These are phyloP conservation scores for Eupithecia exiguata DNA, from an alignment of 2,888 invertebrate genomes.

Conservation along the genomic window DNA sequence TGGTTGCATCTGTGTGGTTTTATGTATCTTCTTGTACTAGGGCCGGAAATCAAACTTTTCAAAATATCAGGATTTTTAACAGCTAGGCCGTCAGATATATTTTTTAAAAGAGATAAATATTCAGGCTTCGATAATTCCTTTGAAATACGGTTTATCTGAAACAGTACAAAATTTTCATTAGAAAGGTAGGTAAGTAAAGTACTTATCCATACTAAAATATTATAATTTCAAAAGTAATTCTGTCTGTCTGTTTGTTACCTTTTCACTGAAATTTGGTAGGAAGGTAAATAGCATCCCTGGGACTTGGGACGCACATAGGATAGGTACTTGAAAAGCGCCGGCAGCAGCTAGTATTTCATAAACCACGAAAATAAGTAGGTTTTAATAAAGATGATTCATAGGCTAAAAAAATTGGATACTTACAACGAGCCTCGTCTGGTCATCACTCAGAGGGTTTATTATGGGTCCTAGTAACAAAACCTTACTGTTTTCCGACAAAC, in stretches of 20 bases:
- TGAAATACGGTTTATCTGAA: constrained; percentile 73
- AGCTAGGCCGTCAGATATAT: constrained; percentile 67
- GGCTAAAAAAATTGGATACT: constrained; percentile 44
- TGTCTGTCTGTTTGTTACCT: too few species aligned
- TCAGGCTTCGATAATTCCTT: constrained; percentile 73
- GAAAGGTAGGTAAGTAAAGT: background rate
- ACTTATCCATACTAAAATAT: too few species aligned
- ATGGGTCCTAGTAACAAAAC: constrained; percentile 75
- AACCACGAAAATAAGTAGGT: background rate
- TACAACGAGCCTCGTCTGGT: constrained; percentile 70
- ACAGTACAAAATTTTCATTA: constrained; percentile 26
- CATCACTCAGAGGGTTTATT: constrained; percentile 63
- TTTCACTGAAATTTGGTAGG: too few species aligned
- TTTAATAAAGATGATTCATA: background rate
- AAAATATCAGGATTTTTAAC: constrained; percentile 59
- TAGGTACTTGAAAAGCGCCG: too few species aligned
- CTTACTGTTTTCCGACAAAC: constrained; percentile 70
- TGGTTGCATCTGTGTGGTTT: constrained; percentile 79
- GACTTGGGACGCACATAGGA: too few species aligned
- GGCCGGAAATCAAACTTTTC: constrained; percentile 67
- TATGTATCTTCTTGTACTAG: constrained; percentile 73
- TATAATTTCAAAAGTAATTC: too few species aligned
- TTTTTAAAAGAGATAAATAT: constrained; percentile 68
- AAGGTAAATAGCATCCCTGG: too few species aligned
- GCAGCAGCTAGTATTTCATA: background rate